Percentiles rank a stretch among this genome's conserved stretches.
phyloP scores from a whole-genome alignment of 1,140 invertebrate genomes.

The Hypsibius dujardini region DNA sequence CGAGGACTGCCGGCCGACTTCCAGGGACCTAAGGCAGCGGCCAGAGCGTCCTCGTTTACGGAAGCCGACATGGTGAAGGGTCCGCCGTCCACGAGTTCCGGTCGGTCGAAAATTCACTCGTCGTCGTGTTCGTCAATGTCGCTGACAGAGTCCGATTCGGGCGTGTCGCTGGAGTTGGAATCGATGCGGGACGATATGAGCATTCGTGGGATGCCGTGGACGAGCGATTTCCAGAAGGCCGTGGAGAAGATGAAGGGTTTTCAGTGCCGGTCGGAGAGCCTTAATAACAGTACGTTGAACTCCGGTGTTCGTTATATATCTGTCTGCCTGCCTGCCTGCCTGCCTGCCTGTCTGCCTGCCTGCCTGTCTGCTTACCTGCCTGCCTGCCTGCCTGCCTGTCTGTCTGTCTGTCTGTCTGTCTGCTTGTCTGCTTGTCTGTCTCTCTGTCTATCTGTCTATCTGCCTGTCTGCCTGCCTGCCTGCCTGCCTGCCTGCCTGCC shows the following conservation, averaged over 20 bases:
- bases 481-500: background rate
- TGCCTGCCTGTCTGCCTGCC: background rate
- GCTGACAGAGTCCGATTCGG: conserved; percentile 14
- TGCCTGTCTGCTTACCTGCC: background rate
- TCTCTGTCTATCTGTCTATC: too few species aligned
- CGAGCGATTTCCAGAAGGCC: background rate
- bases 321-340: background rate
- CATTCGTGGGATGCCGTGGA: background rate
- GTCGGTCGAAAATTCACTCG: background rate
- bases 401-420: too few species aligned
- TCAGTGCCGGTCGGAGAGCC: conserved; percentile 3
- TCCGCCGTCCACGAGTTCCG: background rate
- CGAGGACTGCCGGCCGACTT: background rate
- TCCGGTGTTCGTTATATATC: background rate
- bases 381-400: too few species aligned
- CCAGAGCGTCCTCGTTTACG: background rate
- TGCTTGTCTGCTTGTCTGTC: too few species aligned
- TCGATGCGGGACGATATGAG: background rate
- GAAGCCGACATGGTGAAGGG: background rate
- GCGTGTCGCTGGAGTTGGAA: conserved; percentile 8
- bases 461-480: background rate
- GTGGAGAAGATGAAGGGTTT: conserved; percentile 11
- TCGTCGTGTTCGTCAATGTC: background rate
- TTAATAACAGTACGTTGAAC: background rate
- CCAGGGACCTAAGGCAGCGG: background rate